These are phyloP conservation scores for Aporophyla nigra DNA, from an alignment of 2,888 invertebrate species.

Conservation along the genomic window DNA sequence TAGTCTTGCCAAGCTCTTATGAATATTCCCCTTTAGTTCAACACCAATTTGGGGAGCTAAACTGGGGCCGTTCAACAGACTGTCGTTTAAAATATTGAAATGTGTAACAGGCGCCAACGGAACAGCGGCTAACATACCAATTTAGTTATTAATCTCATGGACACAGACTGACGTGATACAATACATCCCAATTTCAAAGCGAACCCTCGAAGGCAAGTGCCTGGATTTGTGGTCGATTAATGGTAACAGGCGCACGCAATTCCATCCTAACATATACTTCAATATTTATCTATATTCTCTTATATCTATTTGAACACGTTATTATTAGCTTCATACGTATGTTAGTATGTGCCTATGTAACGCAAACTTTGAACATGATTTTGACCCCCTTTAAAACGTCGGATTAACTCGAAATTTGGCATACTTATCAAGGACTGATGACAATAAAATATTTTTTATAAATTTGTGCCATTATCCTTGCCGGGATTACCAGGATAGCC, in stretches of 20 bases:
- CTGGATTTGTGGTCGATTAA: not conserved
- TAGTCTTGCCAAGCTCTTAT: not conserved
- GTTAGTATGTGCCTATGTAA: too few relatives aligned
- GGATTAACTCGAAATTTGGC: too few relatives aligned
- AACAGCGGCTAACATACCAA: slow-evolving; percentile 45
- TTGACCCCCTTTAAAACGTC: too few relatives aligned
- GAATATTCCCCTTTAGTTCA: not conserved
- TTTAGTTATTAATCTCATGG: slow-evolving; percentile 49
- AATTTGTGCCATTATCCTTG: too few relatives aligned
- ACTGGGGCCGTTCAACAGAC: not conserved
- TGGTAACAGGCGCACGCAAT: not conserved
- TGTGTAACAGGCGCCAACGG: slow-evolving; percentile 47
- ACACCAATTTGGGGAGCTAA: not conserved
- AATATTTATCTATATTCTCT: too few relatives aligned
- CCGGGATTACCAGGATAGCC: too few relatives aligned
- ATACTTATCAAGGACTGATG: too few relatives aligned
- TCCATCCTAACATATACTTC: not conserved
- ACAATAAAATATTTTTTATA: too few relatives aligned
- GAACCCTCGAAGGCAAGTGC: not conserved
- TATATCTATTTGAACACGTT: too few relatives aligned
- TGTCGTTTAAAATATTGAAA: slow-evolving; percentile 29
- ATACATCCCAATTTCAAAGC: slow-evolving; percentile 27
- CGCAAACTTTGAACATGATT: too few relatives aligned
- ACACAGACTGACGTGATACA: slow-evolving; percentile 24
- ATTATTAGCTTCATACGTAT: too few relatives aligned